Evolutionary conservation across 2,888 invertebrate genomes (phyloP).

Genomic region (Eumerus sabulonum): DNA sequence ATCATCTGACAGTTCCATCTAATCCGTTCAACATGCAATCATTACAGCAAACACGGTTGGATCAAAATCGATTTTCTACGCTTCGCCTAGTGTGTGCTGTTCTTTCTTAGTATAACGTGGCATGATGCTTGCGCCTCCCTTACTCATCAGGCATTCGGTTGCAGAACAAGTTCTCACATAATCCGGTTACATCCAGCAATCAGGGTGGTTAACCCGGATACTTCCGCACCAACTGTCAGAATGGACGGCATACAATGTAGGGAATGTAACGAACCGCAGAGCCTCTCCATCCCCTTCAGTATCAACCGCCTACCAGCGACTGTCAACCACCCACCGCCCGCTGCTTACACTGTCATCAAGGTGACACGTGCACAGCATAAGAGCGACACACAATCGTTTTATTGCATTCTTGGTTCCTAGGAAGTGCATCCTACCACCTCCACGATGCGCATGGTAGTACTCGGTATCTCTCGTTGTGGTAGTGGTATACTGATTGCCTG

Average conservation of each 20-base stretch:
- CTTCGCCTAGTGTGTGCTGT: neutral
- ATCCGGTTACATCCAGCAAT: conserved; percentile 42
- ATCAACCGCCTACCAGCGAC: too few relatives aligned
- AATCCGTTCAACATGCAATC: neutral
- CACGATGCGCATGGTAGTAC: neutral
- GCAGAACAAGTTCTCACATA: conserved; percentile 47
- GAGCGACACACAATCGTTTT: conserved; percentile 10
- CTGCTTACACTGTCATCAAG: conserved; percentile 30
- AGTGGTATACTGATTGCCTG: conserved; percentile 13
- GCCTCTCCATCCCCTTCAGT: neutral
- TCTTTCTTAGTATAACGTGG: too few relatives aligned
- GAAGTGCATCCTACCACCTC: conserved; percentile 5
- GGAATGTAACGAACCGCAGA: neutral
- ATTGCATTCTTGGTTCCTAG: conserved; percentile 47
- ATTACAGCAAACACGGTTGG: neutral
- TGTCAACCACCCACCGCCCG: neutral
- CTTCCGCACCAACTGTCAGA: conserved; percentile 31
- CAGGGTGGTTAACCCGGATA: conserved; percentile 55
- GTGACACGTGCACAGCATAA: conserved; percentile 42
- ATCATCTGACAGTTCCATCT: conserved; percentile 1
- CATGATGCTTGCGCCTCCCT: too few relatives aligned
- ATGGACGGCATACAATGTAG: conserved; percentile 5
- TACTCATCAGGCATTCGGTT: neutral
- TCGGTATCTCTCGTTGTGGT: neutral
- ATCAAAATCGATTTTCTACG: neutral